These are phyloP conservation scores for Trachelus stipa DNA, from an alignment of 2,888 invertebrate genomes.

Conservation along the genomic window DNA sequence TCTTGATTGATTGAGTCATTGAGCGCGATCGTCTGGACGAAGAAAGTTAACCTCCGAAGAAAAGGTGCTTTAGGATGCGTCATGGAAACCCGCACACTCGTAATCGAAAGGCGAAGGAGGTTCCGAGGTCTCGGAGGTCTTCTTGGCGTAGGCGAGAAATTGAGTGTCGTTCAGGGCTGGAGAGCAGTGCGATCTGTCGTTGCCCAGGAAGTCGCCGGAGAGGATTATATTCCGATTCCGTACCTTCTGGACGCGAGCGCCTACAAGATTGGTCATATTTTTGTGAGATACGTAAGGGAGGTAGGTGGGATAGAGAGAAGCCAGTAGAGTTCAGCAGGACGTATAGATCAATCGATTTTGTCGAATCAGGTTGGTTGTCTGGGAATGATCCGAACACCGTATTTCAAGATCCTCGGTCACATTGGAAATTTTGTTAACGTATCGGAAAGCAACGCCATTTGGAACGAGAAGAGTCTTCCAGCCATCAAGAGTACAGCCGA, in stretches of 20 bases:
- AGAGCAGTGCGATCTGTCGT: slow-evolving; percentile 37
- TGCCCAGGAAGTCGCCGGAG: slow-evolving; percentile 37
- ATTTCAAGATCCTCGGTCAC: slow-evolving; percentile 45
- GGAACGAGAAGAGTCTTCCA: slow-evolving; percentile 37
- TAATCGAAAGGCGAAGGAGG: background rate
- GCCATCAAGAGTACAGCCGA: slow-evolving; percentile 34
- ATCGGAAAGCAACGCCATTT: slow-evolving; percentile 28
- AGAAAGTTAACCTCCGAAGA: background rate
- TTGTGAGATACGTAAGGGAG: slow-evolving; percentile 35
- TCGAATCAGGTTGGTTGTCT: slow-evolving; percentile 30
- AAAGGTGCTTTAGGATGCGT: background rate
- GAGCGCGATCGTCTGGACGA: no score
- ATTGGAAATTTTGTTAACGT: slow-evolving; percentile 35
- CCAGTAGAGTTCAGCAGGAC: no score
- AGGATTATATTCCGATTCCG: slow-evolving; percentile 43
- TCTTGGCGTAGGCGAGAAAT: background rate
- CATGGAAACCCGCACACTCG: background rate
- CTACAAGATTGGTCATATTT: slow-evolving; percentile 51
- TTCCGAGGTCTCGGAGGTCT: no score
- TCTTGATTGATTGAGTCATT: no score
- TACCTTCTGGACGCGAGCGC: slow-evolving; percentile 44
- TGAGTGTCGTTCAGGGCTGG: slow-evolving; percentile 42
- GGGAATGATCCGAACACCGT: slow-evolving; percentile 11
- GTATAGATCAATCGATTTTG: background rate
- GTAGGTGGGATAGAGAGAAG: slow-evolving; percentile 7